These are phyloP conservation scores for Charina bottae DNA, from an alignment of 2,113 vertebrate genomes.

Conservation along the genomic window DNA sequence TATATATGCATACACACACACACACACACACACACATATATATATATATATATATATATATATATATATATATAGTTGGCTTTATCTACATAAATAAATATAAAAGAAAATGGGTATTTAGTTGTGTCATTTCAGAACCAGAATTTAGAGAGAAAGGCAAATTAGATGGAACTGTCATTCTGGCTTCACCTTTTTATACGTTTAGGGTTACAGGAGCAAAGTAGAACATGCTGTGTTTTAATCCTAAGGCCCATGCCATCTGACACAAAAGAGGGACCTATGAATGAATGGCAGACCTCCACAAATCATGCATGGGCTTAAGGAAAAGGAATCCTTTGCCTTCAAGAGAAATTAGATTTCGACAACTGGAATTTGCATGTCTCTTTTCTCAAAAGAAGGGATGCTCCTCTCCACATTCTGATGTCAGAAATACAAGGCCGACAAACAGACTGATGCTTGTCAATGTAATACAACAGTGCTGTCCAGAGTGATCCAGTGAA, in stretches of 20 bases:
- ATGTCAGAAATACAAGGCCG: constrained; percentile 40
- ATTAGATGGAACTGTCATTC: neutral
- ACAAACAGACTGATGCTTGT: constrained; percentile 46
- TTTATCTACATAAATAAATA: neutral
- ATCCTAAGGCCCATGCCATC: too few relatives aligned
- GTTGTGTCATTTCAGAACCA: constrained; percentile 33
- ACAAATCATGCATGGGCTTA: constrained; percentile 35
- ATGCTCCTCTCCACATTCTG: constrained; percentile 42
- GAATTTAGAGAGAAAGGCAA: constrained; percentile 15
- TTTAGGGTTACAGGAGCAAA: neutral
- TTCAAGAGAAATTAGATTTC: constrained; percentile 5
- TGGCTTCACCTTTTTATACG: neutral
- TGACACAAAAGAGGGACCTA: neutral
- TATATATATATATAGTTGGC: too few relatives aligned
- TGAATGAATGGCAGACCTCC: constrained; percentile 4
- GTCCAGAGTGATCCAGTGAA: too few relatives aligned
- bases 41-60: too few relatives aligned
- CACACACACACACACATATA: too few relatives aligned
- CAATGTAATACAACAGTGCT: constrained; percentile 32
- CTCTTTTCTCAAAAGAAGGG: constrained; percentile 42
- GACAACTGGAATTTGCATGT: constrained; percentile 61
- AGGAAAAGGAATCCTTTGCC: constrained; percentile 52
- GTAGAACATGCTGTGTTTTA: neutral
- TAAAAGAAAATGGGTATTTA: constrained; percentile 24
- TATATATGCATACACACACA: too few relatives aligned